Evolutionary conservation across 1,140 invertebrate genomes (phyloP), one percentile per base, ranked within the genome.

Genomic region (Tetranychus cinnabarinus): DNA sequence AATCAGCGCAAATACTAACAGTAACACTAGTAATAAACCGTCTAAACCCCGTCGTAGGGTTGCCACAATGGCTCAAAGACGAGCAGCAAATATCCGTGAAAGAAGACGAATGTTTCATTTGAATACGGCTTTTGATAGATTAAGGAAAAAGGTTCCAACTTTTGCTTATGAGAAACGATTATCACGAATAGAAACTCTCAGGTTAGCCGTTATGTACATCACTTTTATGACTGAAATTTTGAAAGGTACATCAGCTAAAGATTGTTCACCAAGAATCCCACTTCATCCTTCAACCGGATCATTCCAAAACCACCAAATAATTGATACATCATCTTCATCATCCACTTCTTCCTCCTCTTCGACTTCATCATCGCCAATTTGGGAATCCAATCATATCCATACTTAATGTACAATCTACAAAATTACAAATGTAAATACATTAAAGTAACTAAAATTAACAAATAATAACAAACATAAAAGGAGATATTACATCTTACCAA

Each of bases 161-260:
- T 98, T 99, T 72, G 93, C 95, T 0, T 98, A 97, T 69, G 95
- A 98, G 72, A 97, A 97, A 71, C 79, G 95, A 0, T 78, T 98
- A 0, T 97, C 93, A 0, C 85, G 95, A 68, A 97, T 98, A 67
- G 95, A 98, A 75, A 97, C 95, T 0, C 76, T 98, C 1, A 80
- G 92, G 1, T 74, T 98, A 66, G 93, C 95, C 8, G 97, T 97
- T 66, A 96, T 92, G 10, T 98, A 99, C 73, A 98, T 99, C 65
- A 85, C 86, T 45, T 91, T 99, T 71, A 92, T 99, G 82, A 81
- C 85, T 56, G 90, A 97, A 70, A 74, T 97, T 45, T 23, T 58
- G 10, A 58, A 34, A 56, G 15, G 55, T 31, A 5, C 6, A 52
- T 52, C 31, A 31, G n/a, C n/a, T 23, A n/a, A 23, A 31, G 12